phyloP scores from a whole-genome alignment of 1,140 invertebrate species.

The Catajapyx aquilonaris region DNA sequence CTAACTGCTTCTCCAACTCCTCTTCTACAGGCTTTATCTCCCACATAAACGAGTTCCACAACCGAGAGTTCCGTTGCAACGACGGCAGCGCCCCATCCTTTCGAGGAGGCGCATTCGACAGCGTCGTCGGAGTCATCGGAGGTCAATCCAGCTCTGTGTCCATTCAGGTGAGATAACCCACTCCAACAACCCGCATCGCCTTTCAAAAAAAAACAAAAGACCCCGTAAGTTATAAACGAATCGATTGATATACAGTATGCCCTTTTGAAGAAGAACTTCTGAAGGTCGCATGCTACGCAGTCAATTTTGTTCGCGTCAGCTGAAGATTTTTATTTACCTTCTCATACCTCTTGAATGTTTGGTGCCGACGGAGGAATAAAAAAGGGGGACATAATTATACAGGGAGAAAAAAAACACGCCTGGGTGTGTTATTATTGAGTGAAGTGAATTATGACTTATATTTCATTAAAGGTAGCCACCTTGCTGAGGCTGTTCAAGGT shows the following conservation, averaged over 20 bases:
- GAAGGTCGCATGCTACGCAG: too few species aligned
- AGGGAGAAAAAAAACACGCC: too few species aligned
- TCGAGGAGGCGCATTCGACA: slow-evolving; percentile 22
- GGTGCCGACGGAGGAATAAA: too few species aligned
- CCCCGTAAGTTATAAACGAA: not conserved
- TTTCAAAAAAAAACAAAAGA: not conserved
- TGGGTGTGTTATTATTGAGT: not conserved
- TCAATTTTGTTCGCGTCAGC: too few species aligned
- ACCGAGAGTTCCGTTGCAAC: slow-evolving; percentile 23
- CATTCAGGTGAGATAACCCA: slow-evolving; percentile 22
- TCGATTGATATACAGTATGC: too few species aligned
- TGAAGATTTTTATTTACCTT: too few species aligned
- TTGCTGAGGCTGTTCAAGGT: slow-evolving; percentile 30
- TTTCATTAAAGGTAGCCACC: slow-evolving; percentile 26
- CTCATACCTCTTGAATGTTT: too few species aligned
- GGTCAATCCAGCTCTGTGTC: slow-evolving; percentile 32
- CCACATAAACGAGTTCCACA: slow-evolving; percentile 22
- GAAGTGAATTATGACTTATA: not conserved
- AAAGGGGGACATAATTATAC: too few species aligned
- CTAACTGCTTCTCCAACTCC: too few species aligned
- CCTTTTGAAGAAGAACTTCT: too few species aligned
- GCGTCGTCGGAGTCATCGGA: slow-evolving; percentile 30
- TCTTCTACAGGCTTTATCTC: slow-evolving; percentile 25
- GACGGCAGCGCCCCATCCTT: slow-evolving; percentile 24
- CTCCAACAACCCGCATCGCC: not conserved